These are phyloP conservation scores for Pseudomugil gertrudae DNA, from an alignment of 2,797 vertebrate species.

Conservation along the genomic window DNA sequence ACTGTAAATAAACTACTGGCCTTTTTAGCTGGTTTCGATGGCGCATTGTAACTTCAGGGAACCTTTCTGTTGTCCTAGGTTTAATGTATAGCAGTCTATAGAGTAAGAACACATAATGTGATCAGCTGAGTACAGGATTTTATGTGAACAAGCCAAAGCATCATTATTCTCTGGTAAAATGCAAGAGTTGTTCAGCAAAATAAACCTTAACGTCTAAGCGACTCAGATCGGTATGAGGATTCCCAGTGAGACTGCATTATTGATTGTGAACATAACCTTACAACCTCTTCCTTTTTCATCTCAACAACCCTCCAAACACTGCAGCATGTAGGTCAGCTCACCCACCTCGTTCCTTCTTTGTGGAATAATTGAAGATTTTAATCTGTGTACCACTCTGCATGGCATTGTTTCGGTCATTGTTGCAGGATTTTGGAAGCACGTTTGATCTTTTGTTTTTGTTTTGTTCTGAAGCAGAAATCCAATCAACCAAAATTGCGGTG, in stretches of 20 bases:
- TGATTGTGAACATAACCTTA: background rate
- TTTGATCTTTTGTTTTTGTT: constrained; percentile 22
- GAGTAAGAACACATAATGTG: background rate
- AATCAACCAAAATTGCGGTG: background rate
- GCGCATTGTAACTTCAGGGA: too few species aligned
- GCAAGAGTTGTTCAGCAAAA: background rate
- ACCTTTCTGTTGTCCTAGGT: background rate
- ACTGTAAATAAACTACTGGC: too few species aligned
- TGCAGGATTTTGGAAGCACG: constrained; percentile 1
- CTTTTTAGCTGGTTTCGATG: too few species aligned
- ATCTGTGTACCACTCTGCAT: background rate
- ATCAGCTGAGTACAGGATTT: background rate
- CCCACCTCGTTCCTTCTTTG: background rate
- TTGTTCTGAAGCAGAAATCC: constrained; percentile 11
- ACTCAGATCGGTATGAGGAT: background rate
- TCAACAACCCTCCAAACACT: background rate
- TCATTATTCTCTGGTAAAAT: background rate
- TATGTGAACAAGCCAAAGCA: background rate
- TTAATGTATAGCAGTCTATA: background rate
- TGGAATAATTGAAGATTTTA: constrained; percentile 3
- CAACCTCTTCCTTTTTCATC: background rate
- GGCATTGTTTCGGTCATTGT: constrained; percentile 19
- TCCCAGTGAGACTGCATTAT: background rate
- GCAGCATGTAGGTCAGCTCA: background rate
- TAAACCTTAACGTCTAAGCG: background rate